phyloP scores from a whole-genome alignment of 2,113 vertebrate genomes.

The Phyllostomus discolor region DNA sequence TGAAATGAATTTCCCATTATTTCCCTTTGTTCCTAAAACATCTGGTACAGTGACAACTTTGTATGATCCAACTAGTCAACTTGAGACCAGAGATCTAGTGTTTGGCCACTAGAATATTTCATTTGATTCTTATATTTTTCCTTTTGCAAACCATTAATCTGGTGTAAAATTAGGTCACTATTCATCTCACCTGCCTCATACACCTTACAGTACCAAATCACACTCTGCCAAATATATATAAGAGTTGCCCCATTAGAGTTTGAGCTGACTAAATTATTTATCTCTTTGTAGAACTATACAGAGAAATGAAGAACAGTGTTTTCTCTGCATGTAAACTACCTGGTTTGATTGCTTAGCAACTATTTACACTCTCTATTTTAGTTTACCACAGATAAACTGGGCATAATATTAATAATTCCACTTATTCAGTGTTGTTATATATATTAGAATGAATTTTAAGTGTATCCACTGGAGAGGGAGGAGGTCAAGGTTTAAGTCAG shows the following conservation, averaged over 20 bases:
- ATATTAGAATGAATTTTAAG: neutral
- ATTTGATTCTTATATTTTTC: constrained; percentile 23
- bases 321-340: neutral
- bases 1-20: neutral
- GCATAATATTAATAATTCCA: neutral
- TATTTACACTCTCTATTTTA: neutral
- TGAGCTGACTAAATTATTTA: neutral
- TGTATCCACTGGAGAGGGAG: neutral
- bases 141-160: constrained; percentile 17
- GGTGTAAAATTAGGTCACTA: neutral
- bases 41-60: neutral
- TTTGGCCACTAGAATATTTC: neutral
- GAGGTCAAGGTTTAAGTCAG: neutral
- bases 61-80: neutral
- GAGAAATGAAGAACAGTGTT: neutral
- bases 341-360: neutral
- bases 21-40: neutral
- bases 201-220: neutral
- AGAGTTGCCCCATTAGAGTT: neutral
- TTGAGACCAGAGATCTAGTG: neutral
- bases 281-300: neutral
- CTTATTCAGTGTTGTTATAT: neutral
- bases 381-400: neutral
- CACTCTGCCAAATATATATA: neutral
- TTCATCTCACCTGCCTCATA: neutral